Conservation (phyloP, 2,797 vertebrate genomes). For the Alcedo atthis region DNA sequence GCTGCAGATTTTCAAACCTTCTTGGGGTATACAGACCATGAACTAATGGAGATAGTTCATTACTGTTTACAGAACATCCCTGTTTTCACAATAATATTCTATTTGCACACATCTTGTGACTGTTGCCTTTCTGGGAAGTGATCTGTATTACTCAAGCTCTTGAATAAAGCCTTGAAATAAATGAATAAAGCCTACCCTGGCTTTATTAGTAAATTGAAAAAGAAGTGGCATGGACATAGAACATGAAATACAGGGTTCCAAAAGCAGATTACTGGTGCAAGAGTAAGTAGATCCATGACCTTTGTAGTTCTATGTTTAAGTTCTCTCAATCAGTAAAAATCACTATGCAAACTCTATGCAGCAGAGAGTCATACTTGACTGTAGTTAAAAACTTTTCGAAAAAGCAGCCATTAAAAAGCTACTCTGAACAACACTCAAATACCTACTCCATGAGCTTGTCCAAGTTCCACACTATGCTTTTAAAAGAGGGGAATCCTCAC, state of each 20-base stretch:
- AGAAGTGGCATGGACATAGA: neutral
- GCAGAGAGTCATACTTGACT: neutral
- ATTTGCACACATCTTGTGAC: accelerated
- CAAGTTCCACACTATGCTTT: neutral
- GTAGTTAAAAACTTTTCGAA: neutral
- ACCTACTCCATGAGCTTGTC: neutral
- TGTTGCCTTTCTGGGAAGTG: neutral
- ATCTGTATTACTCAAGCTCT: neutral
- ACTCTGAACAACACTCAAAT: neutral
- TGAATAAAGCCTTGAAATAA: neutral
- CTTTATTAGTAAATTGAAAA: neutral
- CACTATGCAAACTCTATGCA: neutral
- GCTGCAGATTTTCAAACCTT: neutral
- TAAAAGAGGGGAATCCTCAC: neutral
- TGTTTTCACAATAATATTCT: neutral
- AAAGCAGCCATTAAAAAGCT: neutral
- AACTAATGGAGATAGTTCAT: neutral
- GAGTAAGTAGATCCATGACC: neutral
- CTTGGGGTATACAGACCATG: neutral
- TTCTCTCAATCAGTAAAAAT: neutral
- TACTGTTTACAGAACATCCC: neutral
- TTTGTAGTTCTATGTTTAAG: neutral
- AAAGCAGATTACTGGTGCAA: neutral
- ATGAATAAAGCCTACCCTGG: neutral
- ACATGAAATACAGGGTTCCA: neutral